Percentiles rank a stretch among this genome's conserved stretches.
Evolutionary conservation across 1,140 invertebrate genomes (phyloP).

Genomic region (Charaxes varanes): DNA sequence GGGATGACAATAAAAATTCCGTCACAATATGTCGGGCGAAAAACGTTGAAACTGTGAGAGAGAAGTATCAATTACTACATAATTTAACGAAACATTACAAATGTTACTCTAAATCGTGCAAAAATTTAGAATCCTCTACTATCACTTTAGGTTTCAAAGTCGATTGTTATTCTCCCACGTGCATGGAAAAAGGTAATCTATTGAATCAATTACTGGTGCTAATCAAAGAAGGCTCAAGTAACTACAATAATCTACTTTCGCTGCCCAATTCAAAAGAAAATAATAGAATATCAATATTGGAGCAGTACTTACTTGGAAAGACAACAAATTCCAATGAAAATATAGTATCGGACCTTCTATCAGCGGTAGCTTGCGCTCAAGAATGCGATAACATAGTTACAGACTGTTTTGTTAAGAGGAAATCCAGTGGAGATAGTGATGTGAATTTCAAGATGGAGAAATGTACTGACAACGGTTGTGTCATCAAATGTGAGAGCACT

Average conservation of each 20-base stretch:
- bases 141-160: constrained; percentile 62
- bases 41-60: constrained; percentile 78
- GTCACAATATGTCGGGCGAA: constrained; percentile 43
- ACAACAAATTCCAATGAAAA: constrained; percentile 70
- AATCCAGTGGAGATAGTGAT: constrained; percentile 61
- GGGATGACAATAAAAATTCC: constrained; percentile 18
- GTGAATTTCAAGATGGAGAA: constrained; percentile 58
- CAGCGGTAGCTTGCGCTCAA: constrained; percentile 74
- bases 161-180: constrained; percentile 86
- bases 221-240: constrained; percentile 77
- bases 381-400: constrained; percentile 69
- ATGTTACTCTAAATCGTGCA: constrained; percentile 83
- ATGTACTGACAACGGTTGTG: constrained; percentile 27
- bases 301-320: constrained; percentile 67
- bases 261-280: constrained; percentile 51
- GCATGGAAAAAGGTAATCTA: constrained; percentile 80
- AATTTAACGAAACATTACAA: constrained; percentile 78
- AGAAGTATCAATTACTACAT: constrained; percentile 79
- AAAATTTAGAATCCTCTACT: constrained; percentile 71
- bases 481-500: constrained; percentile 57
- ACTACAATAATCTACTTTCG: constrained; percentile 36
- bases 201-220: constrained; percentile 80
- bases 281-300: constrained; percentile 65
- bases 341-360: constrained; percentile 77
- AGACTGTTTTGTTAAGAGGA: constrained; percentile 64